phyloP scores from a whole-genome alignment of 2,888 invertebrate species.

The Platerodrilus igneus region DNA sequence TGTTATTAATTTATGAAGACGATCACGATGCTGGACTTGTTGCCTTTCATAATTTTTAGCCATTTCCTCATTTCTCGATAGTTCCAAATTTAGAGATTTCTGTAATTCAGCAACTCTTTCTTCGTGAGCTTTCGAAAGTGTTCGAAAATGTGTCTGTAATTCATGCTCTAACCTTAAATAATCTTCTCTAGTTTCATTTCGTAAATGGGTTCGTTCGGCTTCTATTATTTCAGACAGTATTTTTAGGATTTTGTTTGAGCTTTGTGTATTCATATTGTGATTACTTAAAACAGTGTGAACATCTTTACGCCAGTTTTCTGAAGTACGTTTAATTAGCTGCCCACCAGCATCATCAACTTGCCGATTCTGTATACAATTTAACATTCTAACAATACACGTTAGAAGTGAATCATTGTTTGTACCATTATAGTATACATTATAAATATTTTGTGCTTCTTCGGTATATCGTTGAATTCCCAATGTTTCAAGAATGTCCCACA shows the following conservation, averaged over 20 bases:
- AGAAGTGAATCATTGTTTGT: constrained; percentile 28
- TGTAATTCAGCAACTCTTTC: constrained; percentile 29
- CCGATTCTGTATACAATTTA: constrained; percentile 7
- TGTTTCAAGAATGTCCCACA: constrained; percentile 50
- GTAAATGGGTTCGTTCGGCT: constrained; percentile 11
- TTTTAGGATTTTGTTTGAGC: constrained; percentile 16
- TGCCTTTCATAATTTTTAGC: constrained; percentile 17
- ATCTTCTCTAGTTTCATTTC: constrained; percentile 17
- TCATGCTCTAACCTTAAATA: constrained; percentile 16
- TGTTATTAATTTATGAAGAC: constrained; percentile 6
- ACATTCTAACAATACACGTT: constrained; percentile 28
- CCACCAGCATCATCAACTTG: background rate
- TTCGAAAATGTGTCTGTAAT: constrained; percentile 27
- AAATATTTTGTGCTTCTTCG: constrained; percentile 27
- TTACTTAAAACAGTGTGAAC: constrained; percentile 9
- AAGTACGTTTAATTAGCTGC: background rate
- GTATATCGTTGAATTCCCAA: constrained; percentile 33
- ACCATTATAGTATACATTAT: constrained; percentile 24
- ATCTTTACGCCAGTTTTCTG: constrained; percentile 7
- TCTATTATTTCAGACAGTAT: constrained; percentile 1
- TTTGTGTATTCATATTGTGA: constrained; percentile 2
- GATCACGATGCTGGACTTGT: constrained; percentile 11
- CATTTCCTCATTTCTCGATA: constrained; percentile 27
- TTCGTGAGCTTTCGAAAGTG: constrained; percentile 30
- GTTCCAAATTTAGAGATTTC: constrained; percentile 30